Percentiles rank a stretch among this genome's conserved stretches.
Evolutionary conservation across 2,113 vertebrate genomes (phyloP).

Genomic region (Dryoscopus gambensis): DNA sequence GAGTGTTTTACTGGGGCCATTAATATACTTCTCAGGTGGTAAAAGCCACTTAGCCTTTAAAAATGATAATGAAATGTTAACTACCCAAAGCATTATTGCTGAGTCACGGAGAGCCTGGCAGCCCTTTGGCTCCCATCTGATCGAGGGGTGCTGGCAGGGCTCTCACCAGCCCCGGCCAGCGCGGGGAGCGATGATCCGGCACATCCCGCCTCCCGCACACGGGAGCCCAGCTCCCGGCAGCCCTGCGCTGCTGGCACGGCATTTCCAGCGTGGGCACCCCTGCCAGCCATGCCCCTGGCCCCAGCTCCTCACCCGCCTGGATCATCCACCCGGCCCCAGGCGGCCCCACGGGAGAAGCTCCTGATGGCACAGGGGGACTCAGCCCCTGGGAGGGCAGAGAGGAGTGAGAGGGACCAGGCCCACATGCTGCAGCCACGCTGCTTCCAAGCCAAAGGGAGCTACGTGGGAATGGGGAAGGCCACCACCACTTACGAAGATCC

Average conservation of each 20-base stretch:
- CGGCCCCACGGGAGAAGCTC: accelerated
- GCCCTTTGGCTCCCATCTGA: constrained; percentile 12
- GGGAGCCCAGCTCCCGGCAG: neutral
- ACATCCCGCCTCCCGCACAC: accelerated
- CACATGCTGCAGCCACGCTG: neutral
- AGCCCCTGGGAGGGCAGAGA: neutral
- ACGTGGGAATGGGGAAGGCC: accelerated
- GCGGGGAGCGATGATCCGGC: accelerated
- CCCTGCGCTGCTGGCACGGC: accelerated
- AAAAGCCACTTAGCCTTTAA: constrained; percentile 72
- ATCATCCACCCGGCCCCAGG: accelerated
- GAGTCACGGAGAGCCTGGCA: constrained; percentile 50
- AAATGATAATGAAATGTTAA: constrained; percentile 72
- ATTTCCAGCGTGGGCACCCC: accelerated
- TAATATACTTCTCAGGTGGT: constrained; percentile 70
- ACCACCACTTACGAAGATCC: no score
- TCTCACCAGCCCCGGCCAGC: neutral
- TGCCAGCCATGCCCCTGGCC: accelerated
- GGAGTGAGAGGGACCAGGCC: neutral
- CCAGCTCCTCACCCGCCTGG: neutral
- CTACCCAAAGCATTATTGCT: constrained; percentile 70
- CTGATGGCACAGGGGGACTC: accelerated
- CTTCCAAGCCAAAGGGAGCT: neutral
- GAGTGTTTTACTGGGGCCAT: constrained; percentile 67
- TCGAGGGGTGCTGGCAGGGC: neutral